phyloP scores from a whole-genome alignment of 2,113 vertebrate species.

The Podocnemis expansa region DNA sequence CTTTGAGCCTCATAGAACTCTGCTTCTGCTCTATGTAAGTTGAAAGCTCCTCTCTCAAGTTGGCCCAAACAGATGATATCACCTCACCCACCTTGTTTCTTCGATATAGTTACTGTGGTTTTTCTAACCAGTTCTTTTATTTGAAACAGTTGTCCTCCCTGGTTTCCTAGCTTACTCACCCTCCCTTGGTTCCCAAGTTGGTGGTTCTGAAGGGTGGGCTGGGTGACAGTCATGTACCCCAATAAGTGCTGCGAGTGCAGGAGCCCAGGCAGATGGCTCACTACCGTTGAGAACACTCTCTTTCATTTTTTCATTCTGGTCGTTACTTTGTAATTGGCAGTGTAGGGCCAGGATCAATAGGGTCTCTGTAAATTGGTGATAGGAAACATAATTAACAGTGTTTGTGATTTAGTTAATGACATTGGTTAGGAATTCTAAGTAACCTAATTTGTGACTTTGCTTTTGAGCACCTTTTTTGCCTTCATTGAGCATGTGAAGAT shows the following conservation, averaged over 20 bases:
- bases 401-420: constrained; percentile 57
- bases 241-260: fast-evolving
- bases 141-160: background rate
- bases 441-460: constrained; percentile 28
- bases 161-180: background rate
- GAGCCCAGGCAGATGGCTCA: background rate
- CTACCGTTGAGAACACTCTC: background rate
- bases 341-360: constrained; percentile 39
- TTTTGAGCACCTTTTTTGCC: constrained; percentile 7
- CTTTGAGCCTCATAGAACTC: background rate
- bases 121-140: background rate
- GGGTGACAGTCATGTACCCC: fast-evolving
- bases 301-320: constrained; percentile 32
- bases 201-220: fast-evolving
- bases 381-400: constrained; percentile 66
- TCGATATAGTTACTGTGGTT: too few species aligned
- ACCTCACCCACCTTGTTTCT: background rate
- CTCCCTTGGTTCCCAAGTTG: fast-evolving
- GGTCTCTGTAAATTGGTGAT: constrained; percentile 36
- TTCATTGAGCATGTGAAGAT: background rate
- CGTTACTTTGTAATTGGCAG: constrained; percentile 34
- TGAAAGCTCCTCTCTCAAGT: background rate
- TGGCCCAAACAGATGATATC: background rate
- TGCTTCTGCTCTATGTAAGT: background rate
- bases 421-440: constrained; percentile 55